Percentiles rank a stretch among this genome's conserved stretches.
Conservation (phyloP, 30 jellyfish, hydroid and myxozoan genomes). For the Hydractinia symbiolongicarpus region DNA sequence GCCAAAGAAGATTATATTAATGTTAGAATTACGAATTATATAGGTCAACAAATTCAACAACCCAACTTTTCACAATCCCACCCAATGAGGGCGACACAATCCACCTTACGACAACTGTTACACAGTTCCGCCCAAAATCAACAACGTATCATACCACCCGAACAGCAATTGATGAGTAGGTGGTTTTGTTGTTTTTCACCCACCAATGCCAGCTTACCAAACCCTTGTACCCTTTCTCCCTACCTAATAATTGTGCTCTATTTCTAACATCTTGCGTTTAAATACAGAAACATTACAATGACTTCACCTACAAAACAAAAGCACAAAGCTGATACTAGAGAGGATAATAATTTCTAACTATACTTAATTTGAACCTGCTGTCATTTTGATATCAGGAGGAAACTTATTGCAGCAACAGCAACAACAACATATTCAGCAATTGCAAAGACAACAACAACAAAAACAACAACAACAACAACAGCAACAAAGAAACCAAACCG, state of each 20-base stretch:
- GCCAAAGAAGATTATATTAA: too few species aligned
- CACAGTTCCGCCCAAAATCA: background rate
- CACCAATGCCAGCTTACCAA: too few species aligned
- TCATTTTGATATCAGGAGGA: background rate
- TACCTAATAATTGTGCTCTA: too few species aligned
- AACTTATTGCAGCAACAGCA: slow-evolving; percentile 8
- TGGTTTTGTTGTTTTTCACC: background rate
- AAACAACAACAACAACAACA: slow-evolving; percentile 46
- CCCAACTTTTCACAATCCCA: slow-evolving; percentile 31
- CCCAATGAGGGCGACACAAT: background rate
- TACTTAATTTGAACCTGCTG: too few species aligned
- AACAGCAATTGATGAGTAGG: background rate
- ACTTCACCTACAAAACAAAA: too few species aligned
- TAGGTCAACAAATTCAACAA: slow-evolving; percentile 34
- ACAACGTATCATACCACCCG: background rate
- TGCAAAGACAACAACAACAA: background rate
- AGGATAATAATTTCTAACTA: too few species aligned
- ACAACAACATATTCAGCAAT: slow-evolving; percentile 25
- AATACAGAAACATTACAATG: too few species aligned
- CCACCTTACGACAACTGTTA: background rate
- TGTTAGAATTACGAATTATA: background rate
- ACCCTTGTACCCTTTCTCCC: too few species aligned
- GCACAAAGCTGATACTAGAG: too few species aligned
- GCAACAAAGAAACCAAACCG: slow-evolving; percentile 38
- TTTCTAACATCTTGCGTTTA: too few species aligned